Base-by-base conservation (phyloP, 2,888 invertebrate species). In the Hybos culiciformis region DNA sequence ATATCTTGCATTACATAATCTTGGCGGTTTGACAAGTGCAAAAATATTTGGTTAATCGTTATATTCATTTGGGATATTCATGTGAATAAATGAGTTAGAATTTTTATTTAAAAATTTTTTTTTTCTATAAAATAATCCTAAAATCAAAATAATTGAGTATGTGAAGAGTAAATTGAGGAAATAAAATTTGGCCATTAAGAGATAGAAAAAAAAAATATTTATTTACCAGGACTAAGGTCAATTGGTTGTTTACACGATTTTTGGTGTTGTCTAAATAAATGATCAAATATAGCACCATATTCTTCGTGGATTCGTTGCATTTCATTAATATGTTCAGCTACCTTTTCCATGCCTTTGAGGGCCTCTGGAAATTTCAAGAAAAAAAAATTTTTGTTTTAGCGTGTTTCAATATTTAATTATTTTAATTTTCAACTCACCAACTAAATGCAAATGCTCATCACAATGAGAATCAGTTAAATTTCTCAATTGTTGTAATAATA, bases 221-320 rank as follows among this genome's bases (percentile, higher is more conserved):
- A 54, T 61, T 56, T 52, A 76, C 77, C 77, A 55, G 94, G 93
- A 72, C 92, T 93, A 61, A 96, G 74, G 69, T 93, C 93, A 60
- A 94, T 90, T 47, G 86, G 82, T 78, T 86, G 87, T 70, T 91
- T 91, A 72, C 87, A 88, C 52, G 90, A 85, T 69, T 91, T 91
- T 69, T 90, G 88, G 70, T 92, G 90, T 72, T 92, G 91, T 56
- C 91, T 77, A 73, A 90, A 91, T 56, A 96, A 77, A 66, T 94
- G 93, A 72, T 96, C 94, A 70, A 97, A 96, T 67, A 94, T 93
- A 59, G 90, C 87, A 57, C 97, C 97, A 70, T 96, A 96, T 70
- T 97, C 97, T 72, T 97, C 96, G 68, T 96, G 94, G 60, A 96
- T 94, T 72, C 96, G 81, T 75, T 96, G 96, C 94, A 96, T 96